Evolutionary conservation across 1,140 invertebrate species (phyloP).

Genomic region (Temnothorax nylanderi): DNA sequence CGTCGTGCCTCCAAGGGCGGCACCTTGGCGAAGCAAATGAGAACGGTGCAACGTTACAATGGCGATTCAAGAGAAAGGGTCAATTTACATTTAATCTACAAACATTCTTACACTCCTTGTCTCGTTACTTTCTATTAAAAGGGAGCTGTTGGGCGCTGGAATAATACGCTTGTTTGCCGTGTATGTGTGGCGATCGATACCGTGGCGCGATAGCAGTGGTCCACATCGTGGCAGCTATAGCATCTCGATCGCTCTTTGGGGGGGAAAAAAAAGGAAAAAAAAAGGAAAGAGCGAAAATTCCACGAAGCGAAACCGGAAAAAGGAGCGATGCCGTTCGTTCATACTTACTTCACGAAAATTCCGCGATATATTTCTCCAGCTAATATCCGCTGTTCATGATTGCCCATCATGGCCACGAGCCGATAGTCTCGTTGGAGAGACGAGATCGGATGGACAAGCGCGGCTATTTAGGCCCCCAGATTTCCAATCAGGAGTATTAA

Average conservation of each 20-base stretch:
- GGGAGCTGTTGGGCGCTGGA: constrained; percentile 27
- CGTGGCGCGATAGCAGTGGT: constrained; percentile 21
- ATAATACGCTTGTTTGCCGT: constrained; percentile 28
- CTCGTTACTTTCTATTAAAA: constrained; percentile 60
- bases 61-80: constrained; percentile 12
- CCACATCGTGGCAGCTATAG: constrained; percentile 11
- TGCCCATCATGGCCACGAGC: constrained; percentile 48
- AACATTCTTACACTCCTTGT: constrained; percentile 58
- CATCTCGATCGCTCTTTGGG: not conserved
- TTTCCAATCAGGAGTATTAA: constrained; percentile 83
- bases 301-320: not conserved
- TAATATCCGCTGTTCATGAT: constrained; percentile 64
- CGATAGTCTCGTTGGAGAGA: constrained; percentile 70
- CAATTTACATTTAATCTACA: constrained; percentile 63
- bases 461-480: constrained; percentile 76
- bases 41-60: constrained; percentile 55
- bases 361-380: constrained; percentile 54
- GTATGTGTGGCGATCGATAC: constrained; percentile 45
- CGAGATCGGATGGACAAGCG: constrained; percentile 62
- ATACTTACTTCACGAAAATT: constrained; percentile 25
- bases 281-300: not conserved
- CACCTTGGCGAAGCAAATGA: constrained; percentile 46
- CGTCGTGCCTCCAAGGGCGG: constrained; percentile 32
- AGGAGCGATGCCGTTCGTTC: not conserved
- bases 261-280: not conserved